Conservation (phyloP, 2,797 vertebrate genomes). For the Silurus lanzhouensis region DNA sequence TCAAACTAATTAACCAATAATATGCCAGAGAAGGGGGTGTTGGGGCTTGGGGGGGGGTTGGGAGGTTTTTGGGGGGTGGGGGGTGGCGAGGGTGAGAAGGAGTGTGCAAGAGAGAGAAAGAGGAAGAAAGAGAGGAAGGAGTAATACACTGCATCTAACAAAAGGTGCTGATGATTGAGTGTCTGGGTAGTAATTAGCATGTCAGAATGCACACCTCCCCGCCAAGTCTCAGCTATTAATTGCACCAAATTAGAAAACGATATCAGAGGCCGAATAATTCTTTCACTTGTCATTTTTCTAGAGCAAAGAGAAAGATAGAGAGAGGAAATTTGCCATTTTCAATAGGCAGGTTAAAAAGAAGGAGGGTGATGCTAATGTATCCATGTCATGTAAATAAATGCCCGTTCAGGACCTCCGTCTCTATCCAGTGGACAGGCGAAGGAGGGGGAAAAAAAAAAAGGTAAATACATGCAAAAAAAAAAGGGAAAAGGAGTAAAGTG, state of each 20-base stretch:
- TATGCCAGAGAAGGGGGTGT: conserved; percentile 79
- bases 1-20: conserved; percentile 99
- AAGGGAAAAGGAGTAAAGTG: conserved; percentile 56
- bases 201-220: conserved; percentile 90
- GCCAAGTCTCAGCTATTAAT: conserved; percentile 95
- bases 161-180: conserved; percentile 99
- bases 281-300: conserved; percentile 90
- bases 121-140: conserved; percentile 69
- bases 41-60: conserved; percentile 79
- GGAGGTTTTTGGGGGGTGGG: conserved; percentile 65
- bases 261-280: conserved; percentile 97
- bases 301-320: conserved; percentile 39
- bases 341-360: conserved; percentile 85
- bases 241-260: conserved; percentile 99
- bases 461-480: background rate
- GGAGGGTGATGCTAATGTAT: conserved; percentile 84
- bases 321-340: conserved; percentile 81
- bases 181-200: conserved; percentile 99
- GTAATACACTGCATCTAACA: conserved; percentile 94
- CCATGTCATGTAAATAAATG: conserved; percentile 89
- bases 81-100: conserved; percentile 70
- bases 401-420: conserved; percentile 68
- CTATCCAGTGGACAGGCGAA: background rate
- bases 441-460: background rate
- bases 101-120: conserved; percentile 68